Conservation (phyloP, 2,113 vertebrate species). For the Gasterosteus nipponicus region DNA sequence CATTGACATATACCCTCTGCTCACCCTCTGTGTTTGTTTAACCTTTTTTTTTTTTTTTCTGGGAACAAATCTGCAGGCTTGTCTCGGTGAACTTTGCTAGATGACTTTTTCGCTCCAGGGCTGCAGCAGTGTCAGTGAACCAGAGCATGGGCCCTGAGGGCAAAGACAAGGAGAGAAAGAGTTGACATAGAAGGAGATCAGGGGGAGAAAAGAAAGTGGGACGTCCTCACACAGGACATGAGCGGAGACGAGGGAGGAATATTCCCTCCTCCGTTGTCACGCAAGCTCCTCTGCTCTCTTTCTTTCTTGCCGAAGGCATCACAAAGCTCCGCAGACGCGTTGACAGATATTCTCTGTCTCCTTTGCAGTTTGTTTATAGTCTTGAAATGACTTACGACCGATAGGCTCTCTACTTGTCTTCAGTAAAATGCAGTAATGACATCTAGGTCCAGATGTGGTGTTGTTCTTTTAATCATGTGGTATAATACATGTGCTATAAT, state of each 20-base stretch:
- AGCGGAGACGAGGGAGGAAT: slow-evolving; percentile 59
- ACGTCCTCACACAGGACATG: slow-evolving; percentile 74
- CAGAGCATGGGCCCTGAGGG: slow-evolving; percentile 51
- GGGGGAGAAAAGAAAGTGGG: slow-evolving; percentile 53
- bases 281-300: slow-evolving; percentile 67
- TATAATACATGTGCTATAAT: not conserved
- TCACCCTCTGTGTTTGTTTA: slow-evolving; percentile 47
- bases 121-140: slow-evolving; percentile 63
- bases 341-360: slow-evolving; percentile 61
- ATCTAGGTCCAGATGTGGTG: not conserved
- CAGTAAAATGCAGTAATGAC: not conserved
- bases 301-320: slow-evolving; percentile 60
- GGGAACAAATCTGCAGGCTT: slow-evolving; percentile 44
- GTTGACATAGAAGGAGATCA: slow-evolving; percentile 58
- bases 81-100: slow-evolving; percentile 47
- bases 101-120: slow-evolving; percentile 53
- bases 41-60: slow-evolving; percentile 13
- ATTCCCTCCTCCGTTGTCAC: slow-evolving; percentile 75
- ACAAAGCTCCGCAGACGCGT: slow-evolving; percentile 56
- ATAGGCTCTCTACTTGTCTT: slow-evolving; percentile 17
- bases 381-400: slow-evolving; percentile 42
- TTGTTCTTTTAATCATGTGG: not conserved
- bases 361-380: slow-evolving; percentile 55
- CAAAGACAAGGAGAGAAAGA: slow-evolving; percentile 48
- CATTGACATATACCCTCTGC: slow-evolving; percentile 53